Conservation (phyloP, 2,113 vertebrate species). For the Oncorhynchus clarkii region DNA sequence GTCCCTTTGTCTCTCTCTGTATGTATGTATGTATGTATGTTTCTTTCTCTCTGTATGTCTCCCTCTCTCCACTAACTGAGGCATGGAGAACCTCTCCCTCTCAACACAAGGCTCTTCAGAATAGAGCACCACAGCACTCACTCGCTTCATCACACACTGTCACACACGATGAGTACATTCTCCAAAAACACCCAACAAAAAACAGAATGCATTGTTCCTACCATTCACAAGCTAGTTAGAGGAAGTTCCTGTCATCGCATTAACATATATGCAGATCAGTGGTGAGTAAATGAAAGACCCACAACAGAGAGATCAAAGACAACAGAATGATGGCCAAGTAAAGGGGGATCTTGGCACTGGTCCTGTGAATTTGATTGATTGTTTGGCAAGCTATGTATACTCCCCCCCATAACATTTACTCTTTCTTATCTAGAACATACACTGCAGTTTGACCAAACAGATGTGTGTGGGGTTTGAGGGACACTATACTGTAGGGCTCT, state of each 20-base stretch:
- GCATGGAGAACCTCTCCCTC: slow-evolving; percentile 22
- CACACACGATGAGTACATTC: slow-evolving; percentile 21
- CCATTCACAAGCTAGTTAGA: slow-evolving; percentile 35
- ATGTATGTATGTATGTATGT: too few species aligned
- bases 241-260: slow-evolving; percentile 54
- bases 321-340: slow-evolving; percentile 70
- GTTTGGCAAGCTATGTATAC: slow-evolving; percentile 65
- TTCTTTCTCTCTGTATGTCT: too few species aligned
- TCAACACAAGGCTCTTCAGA: slow-evolving; percentile 33
- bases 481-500: slow-evolving; percentile 4
- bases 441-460: slow-evolving; percentile 42
- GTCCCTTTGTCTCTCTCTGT: slow-evolving; percentile 17
- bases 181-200: slow-evolving; percentile 13
- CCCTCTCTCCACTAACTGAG: slow-evolving; percentile 3
- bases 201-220: slow-evolving; percentile 46
- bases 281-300: slow-evolving; percentile 60
- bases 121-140: background rate
- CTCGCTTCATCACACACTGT: slow-evolving; percentile 5
- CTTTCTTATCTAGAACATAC: slow-evolving; percentile 54
- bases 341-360: slow-evolving; percentile 72
- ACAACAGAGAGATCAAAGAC: slow-evolving; percentile 62
- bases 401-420: slow-evolving; percentile 47
- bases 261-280: slow-evolving; percentile 65
- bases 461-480: background rate
- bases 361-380: slow-evolving; percentile 71